phyloP scores from a whole-genome alignment of 2,888 invertebrate genomes.

The Aphrophora alni region DNA sequence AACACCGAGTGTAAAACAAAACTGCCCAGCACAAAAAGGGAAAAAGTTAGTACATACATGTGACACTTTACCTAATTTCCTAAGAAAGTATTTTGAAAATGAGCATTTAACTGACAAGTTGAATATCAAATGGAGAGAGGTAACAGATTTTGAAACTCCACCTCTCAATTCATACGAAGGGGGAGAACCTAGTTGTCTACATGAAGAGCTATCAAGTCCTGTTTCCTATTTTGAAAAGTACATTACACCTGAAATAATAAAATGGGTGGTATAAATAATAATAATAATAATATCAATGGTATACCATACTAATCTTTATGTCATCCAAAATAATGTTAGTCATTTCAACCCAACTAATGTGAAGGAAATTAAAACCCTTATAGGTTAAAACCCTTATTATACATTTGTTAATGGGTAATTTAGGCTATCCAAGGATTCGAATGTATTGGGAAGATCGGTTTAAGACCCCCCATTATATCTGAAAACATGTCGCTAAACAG shows the following conservation, averaged over 20 bases:
- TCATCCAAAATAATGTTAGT: constrained; percentile 19
- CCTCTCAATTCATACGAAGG: not conserved
- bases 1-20: no score
- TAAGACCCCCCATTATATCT: constrained; percentile 42
- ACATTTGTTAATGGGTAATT: constrained; percentile 49
- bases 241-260: not conserved
- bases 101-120: not conserved
- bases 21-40: no score
- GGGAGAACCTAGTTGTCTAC: not conserved
- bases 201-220: not conserved
- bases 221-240: not conserved
- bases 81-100: not conserved
- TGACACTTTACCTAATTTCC: not conserved
- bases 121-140: not conserved
- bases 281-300: not conserved
- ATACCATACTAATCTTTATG: constrained; percentile 23
- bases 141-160: not conserved
- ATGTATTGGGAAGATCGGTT: constrained; percentile 47
- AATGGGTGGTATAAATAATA: no score
- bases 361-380: constrained; percentile 45
- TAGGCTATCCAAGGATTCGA: constrained; percentile 47
- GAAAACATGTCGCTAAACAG: constrained; percentile 45
- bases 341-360: constrained; percentile 14
- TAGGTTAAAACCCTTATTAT: constrained; percentile 47
- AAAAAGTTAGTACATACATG: not conserved